Percentiles rank a stretch among this genome's conserved stretches.
These are phyloP conservation scores for Clunio marinus DNA, from an alignment of 2,888 invertebrate species.

Conservation along the genomic window DNA sequence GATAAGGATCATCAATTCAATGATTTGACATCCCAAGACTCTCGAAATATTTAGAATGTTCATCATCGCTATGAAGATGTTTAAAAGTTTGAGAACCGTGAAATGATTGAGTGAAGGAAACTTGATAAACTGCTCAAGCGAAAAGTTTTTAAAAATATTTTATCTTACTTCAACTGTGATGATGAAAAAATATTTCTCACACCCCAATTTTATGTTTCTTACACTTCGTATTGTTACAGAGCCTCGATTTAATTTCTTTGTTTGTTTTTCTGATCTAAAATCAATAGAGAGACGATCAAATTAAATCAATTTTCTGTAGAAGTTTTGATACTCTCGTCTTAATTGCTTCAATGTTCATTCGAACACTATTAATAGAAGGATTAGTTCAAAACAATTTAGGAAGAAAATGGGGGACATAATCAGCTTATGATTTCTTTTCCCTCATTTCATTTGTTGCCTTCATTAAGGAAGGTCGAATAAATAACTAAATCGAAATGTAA, in stretches of 20 bases:
- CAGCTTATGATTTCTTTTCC: neutral
- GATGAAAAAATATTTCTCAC: neutral
- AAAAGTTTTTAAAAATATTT: neutral
- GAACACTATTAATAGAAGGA: neutral
- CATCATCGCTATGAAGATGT: neutral
- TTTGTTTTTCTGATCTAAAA: slow-evolving; percentile 7
- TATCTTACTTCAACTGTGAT: neutral
- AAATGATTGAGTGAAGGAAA: too few species aligned
- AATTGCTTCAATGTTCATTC: slow-evolving; percentile 5
- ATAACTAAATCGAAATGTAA: neutral
- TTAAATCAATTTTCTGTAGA: neutral
- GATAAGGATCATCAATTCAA: slow-evolving; percentile 33
- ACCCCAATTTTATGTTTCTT: neutral
- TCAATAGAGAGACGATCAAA: slow-evolving; percentile 8
- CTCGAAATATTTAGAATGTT: neutral
- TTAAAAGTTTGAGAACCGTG: too few species aligned
- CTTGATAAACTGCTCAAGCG: too few species aligned
- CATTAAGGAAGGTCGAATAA: neutral
- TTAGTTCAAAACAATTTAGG: too few species aligned
- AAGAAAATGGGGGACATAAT: too few species aligned
- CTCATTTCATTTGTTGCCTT: too few species aligned
- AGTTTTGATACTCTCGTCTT: too few species aligned
- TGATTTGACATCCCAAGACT: slow-evolving; percentile 11
- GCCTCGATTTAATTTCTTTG: neutral
- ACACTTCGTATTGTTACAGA: neutral